These are phyloP conservation scores for Leptopilina boulardi DNA, from an alignment of 1,140 invertebrate species.

Conservation along the genomic window DNA sequence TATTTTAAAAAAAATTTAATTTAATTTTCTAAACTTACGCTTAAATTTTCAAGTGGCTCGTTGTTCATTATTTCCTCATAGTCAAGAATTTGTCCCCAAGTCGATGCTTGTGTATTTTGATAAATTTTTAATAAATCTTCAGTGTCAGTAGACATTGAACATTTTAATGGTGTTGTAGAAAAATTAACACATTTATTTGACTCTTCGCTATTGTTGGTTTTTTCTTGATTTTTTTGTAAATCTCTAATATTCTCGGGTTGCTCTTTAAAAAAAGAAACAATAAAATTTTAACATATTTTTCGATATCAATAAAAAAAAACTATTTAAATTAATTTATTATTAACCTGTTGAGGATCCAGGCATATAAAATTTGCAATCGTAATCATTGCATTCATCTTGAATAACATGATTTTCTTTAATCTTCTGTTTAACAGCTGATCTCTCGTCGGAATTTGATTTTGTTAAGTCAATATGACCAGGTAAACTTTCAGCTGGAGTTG, in stretches of 20 bases:
- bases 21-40: slow-evolving; percentile 63
- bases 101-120: slow-evolving; percentile 65
- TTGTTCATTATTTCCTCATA: slow-evolving; percentile 62
- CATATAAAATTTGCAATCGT: background rate
- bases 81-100: slow-evolving; percentile 59
- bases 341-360: background rate
- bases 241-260: background rate
- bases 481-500: slow-evolving; percentile 69
- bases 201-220: background rate
- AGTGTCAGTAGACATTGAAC: slow-evolving; percentile 69
- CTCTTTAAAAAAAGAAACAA: background rate
- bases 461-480: slow-evolving; percentile 60
- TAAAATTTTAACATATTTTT: background rate
- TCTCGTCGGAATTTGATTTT: slow-evolving; percentile 15
- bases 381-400: background rate
- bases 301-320: too few species aligned
- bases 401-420: slow-evolving; percentile 5
- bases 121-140: slow-evolving; percentile 64
- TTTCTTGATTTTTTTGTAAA: background rate
- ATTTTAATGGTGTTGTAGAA: slow-evolving; percentile 46
- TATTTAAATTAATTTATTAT: background rate
- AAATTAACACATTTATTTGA: background rate
- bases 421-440: slow-evolving; percentile 34
- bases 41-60: slow-evolving; percentile 71
- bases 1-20: background rate